These are phyloP conservation scores for Eledona agricola DNA, from an alignment of 2,888 invertebrate genomes.

Conservation along the genomic window DNA sequence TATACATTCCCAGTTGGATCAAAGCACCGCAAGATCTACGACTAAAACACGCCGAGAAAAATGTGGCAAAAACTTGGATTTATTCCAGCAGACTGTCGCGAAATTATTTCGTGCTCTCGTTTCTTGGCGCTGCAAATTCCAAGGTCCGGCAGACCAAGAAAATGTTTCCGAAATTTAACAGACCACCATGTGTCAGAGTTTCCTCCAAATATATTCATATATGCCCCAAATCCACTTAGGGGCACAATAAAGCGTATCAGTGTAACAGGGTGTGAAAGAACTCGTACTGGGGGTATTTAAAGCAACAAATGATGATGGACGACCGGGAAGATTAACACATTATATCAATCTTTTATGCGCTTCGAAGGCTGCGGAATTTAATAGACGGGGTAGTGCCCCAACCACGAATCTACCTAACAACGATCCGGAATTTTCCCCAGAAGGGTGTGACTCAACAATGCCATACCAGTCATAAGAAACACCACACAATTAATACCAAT, in stretches of 20 bases:
- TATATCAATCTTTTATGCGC: constrained; percentile 54
- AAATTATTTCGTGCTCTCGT: constrained; percentile 14
- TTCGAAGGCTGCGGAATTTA: constrained; percentile 26
- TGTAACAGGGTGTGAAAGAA: constrained; percentile 44
- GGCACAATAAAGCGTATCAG: constrained; percentile 40
- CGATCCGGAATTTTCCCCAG: constrained; percentile 7
- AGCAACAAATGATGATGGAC: constrained; percentile 59
- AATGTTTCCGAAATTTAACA: not conserved
- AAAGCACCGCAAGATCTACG: constrained; percentile 54
- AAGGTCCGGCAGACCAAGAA: not conserved
- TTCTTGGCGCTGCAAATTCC: constrained; percentile 13
- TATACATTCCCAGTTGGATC: constrained; percentile 56
- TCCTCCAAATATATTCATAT: constrained; percentile 9
- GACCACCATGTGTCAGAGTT: not conserved
- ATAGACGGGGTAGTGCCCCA: constrained; percentile 15
- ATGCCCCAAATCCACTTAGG: constrained; percentile 22
- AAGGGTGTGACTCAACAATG: constrained; percentile 9
- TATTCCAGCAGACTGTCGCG: constrained; percentile 41
- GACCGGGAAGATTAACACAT: constrained; percentile 56
- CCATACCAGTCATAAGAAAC: constrained; percentile 25
- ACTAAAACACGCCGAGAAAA: constrained; percentile 48
- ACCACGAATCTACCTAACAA: constrained; percentile 5
- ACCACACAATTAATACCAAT: constrained; percentile 23
- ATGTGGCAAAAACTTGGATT: constrained; percentile 50
- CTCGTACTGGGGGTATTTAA: constrained; percentile 44